Base-by-base conservation (phyloP, 2,113 vertebrate species). In the Hucho hucho region DNA sequence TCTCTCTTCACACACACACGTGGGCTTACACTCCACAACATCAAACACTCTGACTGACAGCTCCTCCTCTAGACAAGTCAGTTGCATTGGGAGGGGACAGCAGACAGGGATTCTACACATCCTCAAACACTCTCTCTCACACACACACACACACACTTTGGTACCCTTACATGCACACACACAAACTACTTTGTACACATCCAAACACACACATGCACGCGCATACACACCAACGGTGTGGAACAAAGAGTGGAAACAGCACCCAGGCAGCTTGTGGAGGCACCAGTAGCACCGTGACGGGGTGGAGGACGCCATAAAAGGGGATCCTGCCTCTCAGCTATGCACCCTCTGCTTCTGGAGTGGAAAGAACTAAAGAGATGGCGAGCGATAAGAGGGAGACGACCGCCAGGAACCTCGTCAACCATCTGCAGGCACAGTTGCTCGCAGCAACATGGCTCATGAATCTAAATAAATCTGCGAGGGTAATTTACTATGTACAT, bases 241-340 rank as follows among this genome's bases (percentile, higher is more conserved):
- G 87, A 90, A 88, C 89, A 91, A 90, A 91, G 90, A 84, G 61
- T 46, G n/a, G 70, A 28, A 74, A 79, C 84, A 84, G 84, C 84
- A 75, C 2, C 9, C 9, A 43, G 37, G 9, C 37, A 12, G 37
- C 37, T 43, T 87, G 85, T 73, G 76, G 83, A 87, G 76, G 65
- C 79, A 79, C 74, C 83, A 75, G 65, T 20, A 84, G 72, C 75
- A 80, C 64, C 59, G 73, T 4, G 73, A 77, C 28, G 77, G 70
- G 75, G 77, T 81, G 70, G 72, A 76, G 64, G 49, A 73, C 32
- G n/a, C 20, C 69, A 70, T 49, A 11, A 77, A 70, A 65, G 63
- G 65, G 72, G 66, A 64, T 13, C 18, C 61, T 73, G 77, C 24
- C 49, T 28, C 64, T 67, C 46, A 46, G 47, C 72, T 25, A 37